Percentiles rank a stretch among this genome's conserved stretches.
Evolutionary conservation across 1,140 invertebrate genomes (phyloP).

Genomic region (Babylonia areolata): DNA sequence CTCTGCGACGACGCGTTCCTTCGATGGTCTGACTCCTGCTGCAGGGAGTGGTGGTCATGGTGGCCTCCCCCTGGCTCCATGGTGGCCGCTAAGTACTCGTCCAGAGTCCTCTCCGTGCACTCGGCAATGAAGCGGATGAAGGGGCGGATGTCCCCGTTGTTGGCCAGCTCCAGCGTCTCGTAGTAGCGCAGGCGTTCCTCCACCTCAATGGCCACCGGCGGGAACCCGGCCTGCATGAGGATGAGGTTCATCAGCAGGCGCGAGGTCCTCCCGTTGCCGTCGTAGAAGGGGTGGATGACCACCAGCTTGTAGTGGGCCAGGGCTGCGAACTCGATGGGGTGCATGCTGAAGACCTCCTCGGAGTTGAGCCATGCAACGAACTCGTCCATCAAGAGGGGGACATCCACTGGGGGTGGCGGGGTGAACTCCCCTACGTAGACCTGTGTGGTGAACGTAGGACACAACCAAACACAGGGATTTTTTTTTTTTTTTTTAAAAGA

Average conservation of each 20-base stretch:
- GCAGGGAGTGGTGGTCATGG: slow-evolving; percentile 15
- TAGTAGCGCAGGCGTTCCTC: slow-evolving; percentile 88
- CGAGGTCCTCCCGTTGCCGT: slow-evolving; percentile 95
- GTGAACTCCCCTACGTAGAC: slow-evolving; percentile 92
- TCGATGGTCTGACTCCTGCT: not conserved
- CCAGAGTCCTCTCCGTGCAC: slow-evolving; percentile 94
- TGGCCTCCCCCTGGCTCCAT: slow-evolving; percentile 52
- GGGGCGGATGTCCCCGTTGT: slow-evolving; percentile 82
- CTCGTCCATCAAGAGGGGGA: slow-evolving; percentile 88
- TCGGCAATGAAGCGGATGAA: slow-evolving; percentile 97
- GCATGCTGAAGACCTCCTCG: slow-evolving; percentile 85
- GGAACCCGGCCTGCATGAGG: slow-evolving; percentile 98
- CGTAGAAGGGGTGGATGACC: slow-evolving; percentile 87
- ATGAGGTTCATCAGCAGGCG: slow-evolving; percentile 97
- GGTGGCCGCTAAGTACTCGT: slow-evolving; percentile 82
- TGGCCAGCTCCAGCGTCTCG: slow-evolving; percentile 90
- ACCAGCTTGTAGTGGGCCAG: slow-evolving; percentile 97
- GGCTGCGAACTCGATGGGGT: slow-evolving; percentile 87
- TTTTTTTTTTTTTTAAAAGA: no score
- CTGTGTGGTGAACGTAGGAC: no score
- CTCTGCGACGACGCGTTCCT: not conserved
- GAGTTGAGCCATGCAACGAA: slow-evolving; percentile 93
- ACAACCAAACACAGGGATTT: no score
- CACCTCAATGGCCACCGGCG: slow-evolving; percentile 95
- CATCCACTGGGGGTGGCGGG: slow-evolving; percentile 88